phyloP scores from a whole-genome alignment of 2,888 invertebrate genomes.

The Erebia epiphron region DNA sequence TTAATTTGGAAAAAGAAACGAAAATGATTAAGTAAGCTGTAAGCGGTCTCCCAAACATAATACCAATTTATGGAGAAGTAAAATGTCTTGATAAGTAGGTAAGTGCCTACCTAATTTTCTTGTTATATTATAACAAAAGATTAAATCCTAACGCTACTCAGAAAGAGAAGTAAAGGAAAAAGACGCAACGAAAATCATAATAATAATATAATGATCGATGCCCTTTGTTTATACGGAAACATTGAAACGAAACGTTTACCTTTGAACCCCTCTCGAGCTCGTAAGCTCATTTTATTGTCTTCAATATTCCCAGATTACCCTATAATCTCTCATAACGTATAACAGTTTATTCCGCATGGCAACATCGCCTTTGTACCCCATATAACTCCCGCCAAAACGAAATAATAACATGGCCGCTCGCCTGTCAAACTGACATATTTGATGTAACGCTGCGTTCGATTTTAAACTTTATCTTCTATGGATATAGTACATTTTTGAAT shows the following conservation, averaged over 20 bases:
- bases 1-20: too few relatives aligned
- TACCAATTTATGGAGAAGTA: not conserved
- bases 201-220: conserved; percentile 38
- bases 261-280: conserved; percentile 56
- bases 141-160: not conserved
- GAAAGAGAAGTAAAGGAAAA: not conserved
- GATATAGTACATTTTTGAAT: conserved; percentile 45
- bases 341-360: conserved; percentile 82
- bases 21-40: too few relatives aligned
- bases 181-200: conserved; percentile 27
- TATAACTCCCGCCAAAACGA: conserved; percentile 80
- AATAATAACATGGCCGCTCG: conserved; percentile 71
- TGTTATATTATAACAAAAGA: not conserved
- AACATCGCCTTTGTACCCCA: conserved; percentile 72
- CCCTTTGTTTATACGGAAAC: conserved; percentile 46
- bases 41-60: too few relatives aligned
- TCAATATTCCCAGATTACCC: conserved; percentile 82
- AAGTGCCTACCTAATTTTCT: not conserved
- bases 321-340: conserved; percentile 80
- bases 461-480: conserved; percentile 38
- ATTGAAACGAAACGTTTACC: conserved; percentile 56
- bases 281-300: conserved; percentile 81
- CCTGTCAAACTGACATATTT: conserved; percentile 44
- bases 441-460: conserved; percentile 26
- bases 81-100: not conserved